Evolutionary conservation across 2,888 invertebrate species (phyloP).

Genomic region (Tenthredo amoena): DNA sequence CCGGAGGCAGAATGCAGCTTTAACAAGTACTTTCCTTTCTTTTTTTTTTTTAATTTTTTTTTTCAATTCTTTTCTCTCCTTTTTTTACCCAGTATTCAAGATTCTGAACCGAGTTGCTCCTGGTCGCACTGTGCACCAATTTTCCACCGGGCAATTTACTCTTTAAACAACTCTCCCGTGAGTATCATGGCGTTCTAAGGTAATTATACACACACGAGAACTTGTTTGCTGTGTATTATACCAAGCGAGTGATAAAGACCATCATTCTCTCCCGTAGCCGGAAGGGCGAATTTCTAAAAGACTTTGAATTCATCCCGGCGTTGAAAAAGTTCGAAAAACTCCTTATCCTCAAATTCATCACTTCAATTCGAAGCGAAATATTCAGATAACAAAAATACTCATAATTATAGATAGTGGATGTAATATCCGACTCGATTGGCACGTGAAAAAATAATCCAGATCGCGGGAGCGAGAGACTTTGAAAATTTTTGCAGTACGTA

Average conservation of each 20-base stretch:
- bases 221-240: constrained; percentile 47
- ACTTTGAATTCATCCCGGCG: too few relatives aligned
- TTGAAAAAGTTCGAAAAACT: neutral
- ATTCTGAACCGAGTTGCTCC: neutral
- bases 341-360: neutral
- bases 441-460: neutral
- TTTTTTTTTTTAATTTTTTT: neutral
- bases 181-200: neutral
- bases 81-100: constrained; percentile 26
- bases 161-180: neutral
- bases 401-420: too few relatives aligned
- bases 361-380: neutral
- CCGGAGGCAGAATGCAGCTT: neutral
- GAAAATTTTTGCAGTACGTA: neutral
- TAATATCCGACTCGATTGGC: neutral
- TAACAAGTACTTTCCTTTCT: neutral
- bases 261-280: constrained; percentile 10
- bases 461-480: neutral
- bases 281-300: neutral
- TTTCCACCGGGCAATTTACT: neutral
- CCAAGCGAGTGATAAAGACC: constrained; percentile 43
- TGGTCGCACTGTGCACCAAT: neutral
- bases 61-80: neutral
- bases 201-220: constrained; percentile 38
- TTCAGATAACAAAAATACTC: neutral